phyloP scores from a whole-genome alignment of 2,113 vertebrate species.

The Meles meles region DNA sequence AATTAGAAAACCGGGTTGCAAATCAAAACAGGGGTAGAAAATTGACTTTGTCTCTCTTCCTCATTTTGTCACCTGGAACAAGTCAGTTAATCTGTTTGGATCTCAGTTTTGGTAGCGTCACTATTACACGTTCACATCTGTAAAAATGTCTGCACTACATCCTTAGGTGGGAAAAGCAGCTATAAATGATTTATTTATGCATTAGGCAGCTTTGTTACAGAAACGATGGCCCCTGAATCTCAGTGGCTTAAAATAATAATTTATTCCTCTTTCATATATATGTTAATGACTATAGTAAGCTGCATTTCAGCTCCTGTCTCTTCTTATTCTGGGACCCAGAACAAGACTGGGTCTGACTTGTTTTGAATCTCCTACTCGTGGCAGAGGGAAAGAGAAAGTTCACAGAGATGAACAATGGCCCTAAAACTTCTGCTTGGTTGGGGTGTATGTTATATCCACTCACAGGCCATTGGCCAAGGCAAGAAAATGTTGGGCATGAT shows the following conservation, averaged over 20 bases:
- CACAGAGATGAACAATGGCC: not conserved
- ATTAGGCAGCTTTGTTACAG: not conserved
- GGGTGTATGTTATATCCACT: not conserved
- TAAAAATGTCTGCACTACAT: not conserved
- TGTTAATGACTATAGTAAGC: not conserved
- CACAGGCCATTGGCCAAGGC: not conserved
- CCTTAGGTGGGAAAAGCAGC: not conserved
- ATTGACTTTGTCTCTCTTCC: slow-evolving; percentile 12
- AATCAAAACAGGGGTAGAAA: slow-evolving; percentile 9
- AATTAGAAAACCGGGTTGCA: slow-evolving; percentile 40
- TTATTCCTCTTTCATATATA: not conserved
- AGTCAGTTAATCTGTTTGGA: not conserved
- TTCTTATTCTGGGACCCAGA: not conserved
- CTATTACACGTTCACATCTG: not conserved
- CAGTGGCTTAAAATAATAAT: not conserved
- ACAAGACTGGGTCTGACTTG: not conserved
- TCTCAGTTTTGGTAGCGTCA: not conserved
- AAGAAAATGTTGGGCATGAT: not conserved
- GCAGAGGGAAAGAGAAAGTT: not conserved
- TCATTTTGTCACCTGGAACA: slow-evolving; percentile 11
- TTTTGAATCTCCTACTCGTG: not conserved
- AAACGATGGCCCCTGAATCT: not conserved
- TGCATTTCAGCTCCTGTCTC: not conserved
- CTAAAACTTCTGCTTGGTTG: not conserved
- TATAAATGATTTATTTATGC: slow-evolving; percentile 3